Evolutionary conservation across 2,113 vertebrate species (phyloP), one percentile per base, ranked within the genome.

Genomic region (Amphiprion ocellaris): DNA sequence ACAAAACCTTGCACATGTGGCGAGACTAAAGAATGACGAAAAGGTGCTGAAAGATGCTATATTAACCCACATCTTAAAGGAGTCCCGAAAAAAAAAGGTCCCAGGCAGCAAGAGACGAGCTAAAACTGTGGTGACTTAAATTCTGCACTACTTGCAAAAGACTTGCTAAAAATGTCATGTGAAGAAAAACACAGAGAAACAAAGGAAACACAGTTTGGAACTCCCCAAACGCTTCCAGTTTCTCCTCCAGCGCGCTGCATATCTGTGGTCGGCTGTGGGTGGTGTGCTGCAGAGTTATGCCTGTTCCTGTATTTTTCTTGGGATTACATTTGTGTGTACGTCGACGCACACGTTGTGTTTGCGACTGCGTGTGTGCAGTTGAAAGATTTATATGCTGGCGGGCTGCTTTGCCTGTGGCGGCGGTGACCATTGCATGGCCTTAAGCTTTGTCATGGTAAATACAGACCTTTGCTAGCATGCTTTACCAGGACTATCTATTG

Each of bases 361-460:
- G 65, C 58, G 62, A 75, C 68, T 68, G 10, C 26, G 59, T 33
- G 69, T 76, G 69, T 41, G 63, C 19, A 26, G 60, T 2, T 17
- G 62, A 52, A 67, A 67, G 84, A 88, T 91, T 89, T 90, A 87
- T 65, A 81, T 12, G 53, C 79, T 77, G 82, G 79, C 39, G 54
- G 61, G 68, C 77, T 24, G 81, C 87, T 79, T 75, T 8, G 77
- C 50, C 71, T 68, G 85, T 50, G 81, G 87, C 86, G 1, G 46
- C n/a, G 39, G 53, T 80, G 92, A 89, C 91, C 90, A 74, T 10
- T 54, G 68, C 44, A 0, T 81, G 88, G 74, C 83, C 87, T 87
- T 77, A 55, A 54, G 82, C 87, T 92, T 93, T 93, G 91, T 89
- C 85, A 90, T 87, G 87, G 77, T 92, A 90, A 93, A 86, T 50